phyloP scores from a whole-genome alignment of 2,888 invertebrate genomes.

The Ischnus inquisitorius region DNA sequence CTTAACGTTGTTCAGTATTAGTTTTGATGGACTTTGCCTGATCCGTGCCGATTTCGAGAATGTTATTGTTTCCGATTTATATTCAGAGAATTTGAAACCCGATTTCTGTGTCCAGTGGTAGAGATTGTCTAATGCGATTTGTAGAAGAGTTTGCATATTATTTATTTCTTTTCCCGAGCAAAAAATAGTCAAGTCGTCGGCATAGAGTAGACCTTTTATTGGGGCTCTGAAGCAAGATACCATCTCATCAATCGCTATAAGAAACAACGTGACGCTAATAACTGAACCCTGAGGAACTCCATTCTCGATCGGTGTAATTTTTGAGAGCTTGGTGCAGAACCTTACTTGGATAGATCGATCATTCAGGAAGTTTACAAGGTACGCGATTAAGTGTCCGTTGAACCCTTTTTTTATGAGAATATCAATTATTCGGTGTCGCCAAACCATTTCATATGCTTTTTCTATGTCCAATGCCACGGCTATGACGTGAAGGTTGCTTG shows the following conservation, averaged over 20 bases:
- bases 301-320: not conserved
- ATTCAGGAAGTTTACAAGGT: conserved; percentile 39
- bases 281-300: conserved; percentile 50
- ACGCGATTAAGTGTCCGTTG: conserved; percentile 26
- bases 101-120: conserved; percentile 6
- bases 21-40: not conserved
- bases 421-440: conserved; percentile 10
- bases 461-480: conserved; percentile 41
- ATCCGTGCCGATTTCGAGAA: conserved; percentile 12
- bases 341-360: conserved; percentile 32
- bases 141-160: conserved; percentile 6
- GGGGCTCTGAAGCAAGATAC: not conserved
- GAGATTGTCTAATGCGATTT: conserved; percentile 28
- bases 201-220: not conserved
- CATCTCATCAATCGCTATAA: conserved; percentile 48
- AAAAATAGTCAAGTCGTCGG: conserved; percentile 47
- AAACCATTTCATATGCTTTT: conserved; percentile 56
- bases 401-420: conserved; percentile 9
- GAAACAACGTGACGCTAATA: conserved; percentile 42
- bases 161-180: conserved; percentile 42
- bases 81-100: conserved; percentile 47
- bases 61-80: conserved; percentile 36
- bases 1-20: not conserved
- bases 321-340: conserved; percentile 5
- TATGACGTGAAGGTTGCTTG: conserved; percentile 56